Evolutionary conservation across 2,797 vertebrate genomes (phyloP), one percentile per base, ranked within the genome.

Genomic region (Iguana delicatissima): DNA sequence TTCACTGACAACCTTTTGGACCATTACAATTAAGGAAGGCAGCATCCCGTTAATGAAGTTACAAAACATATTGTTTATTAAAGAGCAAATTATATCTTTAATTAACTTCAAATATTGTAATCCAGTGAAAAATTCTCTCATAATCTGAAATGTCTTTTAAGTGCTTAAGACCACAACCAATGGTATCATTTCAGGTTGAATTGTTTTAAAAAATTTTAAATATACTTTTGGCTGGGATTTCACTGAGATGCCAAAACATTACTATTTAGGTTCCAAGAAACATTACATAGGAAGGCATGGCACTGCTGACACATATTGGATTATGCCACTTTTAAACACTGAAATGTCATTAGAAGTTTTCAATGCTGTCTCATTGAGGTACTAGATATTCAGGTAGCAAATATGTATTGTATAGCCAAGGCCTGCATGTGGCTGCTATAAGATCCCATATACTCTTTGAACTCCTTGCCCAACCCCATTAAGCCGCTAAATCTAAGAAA

Each of bases 1-100:
- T 95, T 97, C 93, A 83, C 93, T 96, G 95, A 95, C 95, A 97
- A 96, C 94, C 91, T 96, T 95, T 95, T 91, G 94, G 94, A 95
- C 95, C 90, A 93, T 91, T 95, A 96, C 93, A 96, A 96, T 96
- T 96, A 97, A 95, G 93, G 92, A 96, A 96, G 81, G 93, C 90
- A 93, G 91, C 86, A 93, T 95, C 93, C 81, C 74, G 80, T 94
- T 97, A 96, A 96, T 94, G 95, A 96, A 96, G 93, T 94, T 95
- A 96, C 93, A 95, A 95, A 97, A 94, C 83, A 90, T 83, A 92
- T 93, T 96, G 96, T 96, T 97, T 97, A 97, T 95, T 96, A 97
- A 96, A 95, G 87, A 95, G 94, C 18, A 96, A 96, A 96, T 87
- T 94, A 91, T 93, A 95, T 96, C 92, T 96, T 96, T 96, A 96